Base-by-base conservation (phyloP, 2,888 invertebrate genomes). In the Chesias legatella region DNA sequence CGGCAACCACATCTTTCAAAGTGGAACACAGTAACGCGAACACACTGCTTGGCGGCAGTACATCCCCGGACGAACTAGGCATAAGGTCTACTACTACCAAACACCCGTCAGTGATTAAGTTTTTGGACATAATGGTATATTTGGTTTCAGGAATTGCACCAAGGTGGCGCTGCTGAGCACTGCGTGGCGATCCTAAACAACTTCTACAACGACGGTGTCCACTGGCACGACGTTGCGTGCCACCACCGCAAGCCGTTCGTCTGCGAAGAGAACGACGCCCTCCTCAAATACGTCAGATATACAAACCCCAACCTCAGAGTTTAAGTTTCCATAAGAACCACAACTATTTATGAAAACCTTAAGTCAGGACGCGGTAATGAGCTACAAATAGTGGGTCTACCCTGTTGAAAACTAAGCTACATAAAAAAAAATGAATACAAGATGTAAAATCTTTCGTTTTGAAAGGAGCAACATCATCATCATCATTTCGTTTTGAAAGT, bases 221-320 rank as follows among this genome's bases (percentile, higher is more conserved):
- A 95, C 78, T 96, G 96, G 96, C 96, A 96, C 71, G 93, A 96
- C 70, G 96, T 96, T 32, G 96, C 96, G 48, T 96, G 96, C 73
- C 96, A 96, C 72, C 96, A 96, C 74, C 92, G 92, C 73, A 96
- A 96, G 78, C 93, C 96, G 0, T 95, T 94, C 86, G 93, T 95
- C 21, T 96, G 96, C 73, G 96, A 96, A 76, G 96, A 96, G 65
- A 95, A 94, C 70, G 95, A 95, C 60, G 92, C 94, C 6, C 90
- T 96, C n/a, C 80, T 95, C 53, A 94, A 94, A 89, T 95, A 95
- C 79, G 94, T 95, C 43, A 90, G 93, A 58, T 94, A 93, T 79
- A 94, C 93, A 53, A 95, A 95, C 79, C 95, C 95, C 24, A 93
- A 93, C 69, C 82, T 95, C 58, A 90, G 93, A 70, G 89, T 94